Evolutionary conservation across 2,888 invertebrate species (phyloP).

Genomic region (Listrodromus nycthemerus): DNA sequence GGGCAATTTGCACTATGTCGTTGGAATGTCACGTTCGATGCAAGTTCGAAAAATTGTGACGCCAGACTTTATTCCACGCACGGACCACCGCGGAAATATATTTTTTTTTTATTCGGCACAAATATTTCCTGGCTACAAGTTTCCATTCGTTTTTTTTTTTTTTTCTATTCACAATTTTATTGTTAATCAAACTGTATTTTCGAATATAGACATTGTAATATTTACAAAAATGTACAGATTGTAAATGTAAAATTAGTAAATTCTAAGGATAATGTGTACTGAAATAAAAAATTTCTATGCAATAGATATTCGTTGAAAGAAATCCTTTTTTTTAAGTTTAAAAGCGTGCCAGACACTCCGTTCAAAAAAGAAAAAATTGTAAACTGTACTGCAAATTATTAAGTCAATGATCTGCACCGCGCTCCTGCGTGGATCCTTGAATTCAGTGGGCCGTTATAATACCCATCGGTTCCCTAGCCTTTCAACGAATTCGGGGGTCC

Average conservation of each 20-base stretch:
- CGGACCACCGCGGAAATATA: neutral
- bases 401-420: neutral
- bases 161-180: too few relatives aligned
- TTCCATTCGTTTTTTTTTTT: too few relatives aligned
- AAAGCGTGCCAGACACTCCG: neutral
- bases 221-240: neutral
- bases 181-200: too few relatives aligned
- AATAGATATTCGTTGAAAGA: neutral
- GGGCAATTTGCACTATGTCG: neutral
- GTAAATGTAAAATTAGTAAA: neutral
- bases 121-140: neutral
- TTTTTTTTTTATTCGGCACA: neutral
- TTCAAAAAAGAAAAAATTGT: neutral
- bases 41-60: neutral
- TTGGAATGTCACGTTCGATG: neutral
- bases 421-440: neutral
- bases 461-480: neutral
- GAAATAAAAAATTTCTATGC: neutral
- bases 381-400: neutral
- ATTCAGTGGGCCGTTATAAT: neutral
- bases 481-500: neutral
- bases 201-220: too few relatives aligned
- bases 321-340: neutral
- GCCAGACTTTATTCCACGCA: neutral
- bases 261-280: neutral